phyloP scores from a whole-genome alignment of 2,888 invertebrate genomes.

The Diarsia rubi region DNA sequence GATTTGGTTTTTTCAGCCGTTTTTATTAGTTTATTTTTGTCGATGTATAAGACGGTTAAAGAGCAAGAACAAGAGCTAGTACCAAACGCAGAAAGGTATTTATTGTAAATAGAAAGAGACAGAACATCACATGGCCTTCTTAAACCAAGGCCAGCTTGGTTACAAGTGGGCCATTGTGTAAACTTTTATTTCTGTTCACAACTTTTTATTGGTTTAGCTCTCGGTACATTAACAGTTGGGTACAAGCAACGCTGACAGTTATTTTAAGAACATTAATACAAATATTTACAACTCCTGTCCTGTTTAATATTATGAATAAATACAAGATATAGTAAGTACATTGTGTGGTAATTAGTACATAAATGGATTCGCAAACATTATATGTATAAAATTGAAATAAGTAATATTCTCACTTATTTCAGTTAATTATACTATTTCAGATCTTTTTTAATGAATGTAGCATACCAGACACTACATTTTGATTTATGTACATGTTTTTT shows the following conservation, averaged over 20 bases:
- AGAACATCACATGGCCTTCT: conserved; percentile 8
- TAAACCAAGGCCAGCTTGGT: conserved; percentile 35
- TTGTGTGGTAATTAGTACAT: conserved; percentile 22
- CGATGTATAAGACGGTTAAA: not conserved
- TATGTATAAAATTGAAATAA: conserved; percentile 19
- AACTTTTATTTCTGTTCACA: not conserved
- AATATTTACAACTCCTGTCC: conserved; percentile 57
- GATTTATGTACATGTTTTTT: conserved; percentile 41
- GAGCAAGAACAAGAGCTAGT: conserved; percentile 14
- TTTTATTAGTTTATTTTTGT: not conserved
- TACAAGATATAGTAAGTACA: conserved; percentile 60
- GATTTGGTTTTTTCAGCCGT: conserved; percentile 11
- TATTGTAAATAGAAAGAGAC: conserved; percentile 9
- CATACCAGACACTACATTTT: conserved; percentile 25
- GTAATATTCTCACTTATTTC: conserved; percentile 6
- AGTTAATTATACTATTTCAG: conserved; percentile 30
- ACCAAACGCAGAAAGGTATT: conserved; percentile 8
- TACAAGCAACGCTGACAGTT: conserved; percentile 42
- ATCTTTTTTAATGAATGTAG: conserved; percentile 9
- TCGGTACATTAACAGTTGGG: not conserved
- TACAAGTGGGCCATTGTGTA: conserved; percentile 7
- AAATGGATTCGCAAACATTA: conserved; percentile 8
- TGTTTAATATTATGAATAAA: conserved; percentile 39
- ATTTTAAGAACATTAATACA: conserved; percentile 36
- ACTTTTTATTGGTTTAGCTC: not conserved